These are phyloP conservation scores for Antrozous pallidus DNA, from an alignment of 2,797 vertebrate species.

Conservation along the genomic window DNA sequence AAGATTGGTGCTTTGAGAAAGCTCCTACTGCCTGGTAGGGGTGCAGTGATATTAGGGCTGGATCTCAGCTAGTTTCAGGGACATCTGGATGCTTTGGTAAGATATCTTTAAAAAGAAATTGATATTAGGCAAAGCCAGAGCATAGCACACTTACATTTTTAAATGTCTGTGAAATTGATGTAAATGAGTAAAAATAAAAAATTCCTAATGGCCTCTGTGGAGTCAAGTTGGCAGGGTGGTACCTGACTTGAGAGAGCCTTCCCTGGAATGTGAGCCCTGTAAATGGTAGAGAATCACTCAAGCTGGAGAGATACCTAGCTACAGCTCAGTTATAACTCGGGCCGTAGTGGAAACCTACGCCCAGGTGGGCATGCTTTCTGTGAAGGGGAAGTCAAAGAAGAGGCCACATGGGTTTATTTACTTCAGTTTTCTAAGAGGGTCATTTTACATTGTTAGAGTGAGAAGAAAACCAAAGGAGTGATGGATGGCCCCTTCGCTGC, in stretches of 20 bases:
- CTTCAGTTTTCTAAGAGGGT: not conserved
- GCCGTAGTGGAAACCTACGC: not conserved
- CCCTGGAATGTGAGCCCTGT: not conserved
- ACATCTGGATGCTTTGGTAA: not conserved
- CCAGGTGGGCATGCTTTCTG: not conserved
- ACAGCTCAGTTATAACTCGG: not conserved
- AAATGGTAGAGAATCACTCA: not conserved
- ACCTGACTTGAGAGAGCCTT: not conserved
- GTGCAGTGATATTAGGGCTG: not conserved
- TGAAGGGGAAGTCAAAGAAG: not conserved
- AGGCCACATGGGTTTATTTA: not conserved
- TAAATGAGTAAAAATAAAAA: not conserved
- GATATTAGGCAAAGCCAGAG: not conserved
- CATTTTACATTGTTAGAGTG: slow-evolving; percentile 20
- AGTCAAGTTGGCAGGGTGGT: not conserved
- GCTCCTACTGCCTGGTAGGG: not conserved
- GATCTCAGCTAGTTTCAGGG: not conserved
- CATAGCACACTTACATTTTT: not conserved
- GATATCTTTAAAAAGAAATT: slow-evolving; percentile 34
- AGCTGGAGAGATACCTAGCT: not conserved
- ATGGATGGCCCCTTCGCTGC: not conserved
- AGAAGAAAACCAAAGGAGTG: slow-evolving; percentile 39
- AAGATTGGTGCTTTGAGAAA: not conserved
- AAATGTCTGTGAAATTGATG: not conserved
- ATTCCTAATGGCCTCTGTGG: not conserved